Evolutionary conservation across 2,797 vertebrate genomes (phyloP).

Genomic region (Phoxinus dragarum): DNA sequence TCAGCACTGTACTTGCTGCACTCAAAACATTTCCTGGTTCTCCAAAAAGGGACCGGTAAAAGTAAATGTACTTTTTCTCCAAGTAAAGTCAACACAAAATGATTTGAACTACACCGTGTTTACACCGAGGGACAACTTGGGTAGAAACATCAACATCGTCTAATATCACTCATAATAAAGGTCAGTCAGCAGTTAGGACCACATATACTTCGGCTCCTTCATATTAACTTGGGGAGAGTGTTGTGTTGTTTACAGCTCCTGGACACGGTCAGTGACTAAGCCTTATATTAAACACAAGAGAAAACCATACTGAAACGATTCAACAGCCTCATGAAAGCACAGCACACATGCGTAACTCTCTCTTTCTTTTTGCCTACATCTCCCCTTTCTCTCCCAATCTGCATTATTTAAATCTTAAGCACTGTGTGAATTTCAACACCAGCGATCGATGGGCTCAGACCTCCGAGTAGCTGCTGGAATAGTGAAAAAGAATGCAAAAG

Average conservation of each 20-base stretch:
- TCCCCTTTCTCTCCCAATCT: constrained; percentile 14
- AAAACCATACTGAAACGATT: constrained; percentile 57
- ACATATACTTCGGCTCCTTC: background rate
- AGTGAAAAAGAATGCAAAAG: constrained; percentile 27
- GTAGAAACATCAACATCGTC: background rate
- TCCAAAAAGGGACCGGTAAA: background rate
- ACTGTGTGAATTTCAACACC: constrained; percentile 19
- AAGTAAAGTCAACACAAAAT: background rate
- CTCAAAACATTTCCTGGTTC: background rate
- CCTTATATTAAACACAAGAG: constrained; percentile 50
- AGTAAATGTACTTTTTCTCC: background rate
- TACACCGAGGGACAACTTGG: background rate
- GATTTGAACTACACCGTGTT: background rate
- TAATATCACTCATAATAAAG: constrained; percentile 23
- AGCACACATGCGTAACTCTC: constrained; percentile 22
- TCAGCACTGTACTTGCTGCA: background rate
- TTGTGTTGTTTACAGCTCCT: constrained; percentile 30
- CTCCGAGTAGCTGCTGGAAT: background rate
- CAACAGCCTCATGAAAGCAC: constrained; percentile 47
- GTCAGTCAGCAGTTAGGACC: background rate
- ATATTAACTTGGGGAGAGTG: constrained; percentile 29
- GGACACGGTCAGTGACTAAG: constrained; percentile 53
- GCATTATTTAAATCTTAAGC: constrained; percentile 53
- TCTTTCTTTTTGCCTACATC: constrained; percentile 11
- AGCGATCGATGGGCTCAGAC: constrained; percentile 16